A percentile compares a stretch with the other conserved stretches of the same genome.
phyloP scores from a whole-genome alignment of 2,888 invertebrate species.

The Mesochorus sp. region DNA sequence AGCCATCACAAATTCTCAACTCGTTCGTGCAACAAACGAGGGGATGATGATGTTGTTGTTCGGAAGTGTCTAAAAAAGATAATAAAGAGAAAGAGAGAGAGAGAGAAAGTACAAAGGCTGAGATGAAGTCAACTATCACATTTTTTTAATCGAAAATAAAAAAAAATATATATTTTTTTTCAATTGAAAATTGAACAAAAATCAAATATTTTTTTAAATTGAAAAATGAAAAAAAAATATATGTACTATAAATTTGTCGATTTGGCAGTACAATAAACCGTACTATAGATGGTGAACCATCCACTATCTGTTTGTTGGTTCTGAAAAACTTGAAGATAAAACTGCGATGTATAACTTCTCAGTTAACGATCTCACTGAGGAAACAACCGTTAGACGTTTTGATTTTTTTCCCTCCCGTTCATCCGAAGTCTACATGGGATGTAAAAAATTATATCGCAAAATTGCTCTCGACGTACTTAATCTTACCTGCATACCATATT shows the following conservation, averaged over 20 bases:
- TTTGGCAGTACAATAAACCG: too few species aligned
- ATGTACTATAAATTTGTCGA: too few species aligned
- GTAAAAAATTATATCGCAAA: constrained; percentile 23
- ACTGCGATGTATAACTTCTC: constrained; percentile 59
- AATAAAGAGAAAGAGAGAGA: not conserved
- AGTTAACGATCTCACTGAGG: constrained; percentile 64
- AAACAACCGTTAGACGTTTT: constrained; percentile 73
- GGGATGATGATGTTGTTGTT: constrained; percentile 18
- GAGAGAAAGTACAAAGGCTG: constrained; percentile 61
- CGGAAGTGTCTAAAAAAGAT: not conserved
- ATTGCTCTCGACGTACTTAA: not conserved
- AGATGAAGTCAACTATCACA: too few species aligned
- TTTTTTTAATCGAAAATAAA: too few species aligned
- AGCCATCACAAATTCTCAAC: not conserved
- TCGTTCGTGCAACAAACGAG: constrained; percentile 20
- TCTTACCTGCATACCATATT: not conserved
- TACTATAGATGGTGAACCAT: too few species aligned
- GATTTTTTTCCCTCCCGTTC: constrained; percentile 62
- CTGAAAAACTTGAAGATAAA: too few species aligned
- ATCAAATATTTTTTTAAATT: too few species aligned
- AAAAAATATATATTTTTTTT: constrained; percentile 67
- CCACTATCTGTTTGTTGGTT: too few species aligned
- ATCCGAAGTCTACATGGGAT: constrained; percentile 19
- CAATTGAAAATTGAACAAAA: too few species aligned
- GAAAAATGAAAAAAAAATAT: too few species aligned